phyloP scores from a whole-genome alignment of 2,888 invertebrate genomes.

The Agrilus biguttatus region DNA sequence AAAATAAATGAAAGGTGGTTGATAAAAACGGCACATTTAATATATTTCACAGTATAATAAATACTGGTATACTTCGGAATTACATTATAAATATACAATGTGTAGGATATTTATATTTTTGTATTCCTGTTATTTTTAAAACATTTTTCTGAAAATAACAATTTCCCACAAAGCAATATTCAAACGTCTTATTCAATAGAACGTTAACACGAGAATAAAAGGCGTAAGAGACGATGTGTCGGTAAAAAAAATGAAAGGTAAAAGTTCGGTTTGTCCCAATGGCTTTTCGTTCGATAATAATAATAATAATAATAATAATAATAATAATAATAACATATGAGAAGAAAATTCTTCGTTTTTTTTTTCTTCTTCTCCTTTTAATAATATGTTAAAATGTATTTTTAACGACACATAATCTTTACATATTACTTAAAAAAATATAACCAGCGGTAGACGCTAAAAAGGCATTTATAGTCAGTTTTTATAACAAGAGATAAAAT shows the following conservation, averaged over 20 bases:
- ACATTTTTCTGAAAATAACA: constrained; percentile 40
- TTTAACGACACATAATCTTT: constrained; percentile 6
- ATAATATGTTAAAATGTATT: constrained; percentile 3
- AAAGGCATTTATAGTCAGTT: constrained; percentile 35
- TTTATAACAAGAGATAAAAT: constrained; percentile 22
- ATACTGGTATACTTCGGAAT: constrained; percentile 40
- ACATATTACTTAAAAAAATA: constrained; percentile 11
- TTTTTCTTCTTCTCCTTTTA: too few species aligned
- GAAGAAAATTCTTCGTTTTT: too few species aligned
- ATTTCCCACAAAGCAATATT: constrained; percentile 39
- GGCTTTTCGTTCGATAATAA: too few species aligned
- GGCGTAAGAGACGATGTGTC: neutral
- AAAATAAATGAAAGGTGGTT: too few species aligned
- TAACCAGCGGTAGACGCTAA: constrained; percentile 27
- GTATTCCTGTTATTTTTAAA: constrained; percentile 33
- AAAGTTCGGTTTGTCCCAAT: too few species aligned
- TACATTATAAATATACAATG: constrained; percentile 42
- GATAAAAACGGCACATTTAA: constrained; percentile 20
- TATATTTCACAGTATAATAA: constrained; percentile 39
- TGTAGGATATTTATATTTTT: constrained; percentile 32
- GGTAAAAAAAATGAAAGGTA: too few species aligned
- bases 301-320: too few species aligned
- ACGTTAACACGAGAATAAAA: constrained; percentile 14
- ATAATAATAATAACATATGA: too few species aligned
- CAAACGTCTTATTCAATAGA: constrained; percentile 35